phyloP scores from a whole-genome alignment of 1,140 invertebrate species.

The Atta cephalotes region DNA sequence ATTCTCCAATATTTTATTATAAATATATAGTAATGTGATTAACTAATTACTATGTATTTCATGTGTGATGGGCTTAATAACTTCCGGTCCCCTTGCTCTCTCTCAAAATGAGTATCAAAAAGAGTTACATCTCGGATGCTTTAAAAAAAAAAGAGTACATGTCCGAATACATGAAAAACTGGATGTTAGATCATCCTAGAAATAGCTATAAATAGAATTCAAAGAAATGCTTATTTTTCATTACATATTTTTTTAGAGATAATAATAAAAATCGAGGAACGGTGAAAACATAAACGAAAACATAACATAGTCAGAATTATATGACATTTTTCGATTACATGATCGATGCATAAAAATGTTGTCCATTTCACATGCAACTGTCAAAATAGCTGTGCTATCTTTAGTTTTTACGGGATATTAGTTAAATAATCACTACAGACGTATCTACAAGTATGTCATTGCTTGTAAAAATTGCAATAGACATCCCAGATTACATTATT shows the following conservation, averaged over 20 bases:
- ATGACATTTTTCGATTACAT: not conserved
- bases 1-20: no score
- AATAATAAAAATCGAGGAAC: not conserved
- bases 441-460: not conserved
- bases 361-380: conserved; percentile 23
- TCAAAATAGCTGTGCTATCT: conserved; percentile 26
- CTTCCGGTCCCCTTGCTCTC: no score
- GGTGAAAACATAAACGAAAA: not conserved
- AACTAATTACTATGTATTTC: no score
- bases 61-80: no score
- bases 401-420: conserved; percentile 33
- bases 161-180: no score
- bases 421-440: not conserved
- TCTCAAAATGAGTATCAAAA: no score
- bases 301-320: not conserved
- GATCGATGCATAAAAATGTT: not conserved
- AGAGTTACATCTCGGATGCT: no score
- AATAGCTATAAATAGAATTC: not conserved
- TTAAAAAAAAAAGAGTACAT: no score
- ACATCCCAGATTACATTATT: not conserved
- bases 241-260: not conserved
- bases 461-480: not conserved
- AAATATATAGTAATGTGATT: no score
- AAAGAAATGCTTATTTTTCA: not conserved
- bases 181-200: no score